Conservation (phyloP, 2,113 vertebrate species). For the Lampris incognitus region DNA sequence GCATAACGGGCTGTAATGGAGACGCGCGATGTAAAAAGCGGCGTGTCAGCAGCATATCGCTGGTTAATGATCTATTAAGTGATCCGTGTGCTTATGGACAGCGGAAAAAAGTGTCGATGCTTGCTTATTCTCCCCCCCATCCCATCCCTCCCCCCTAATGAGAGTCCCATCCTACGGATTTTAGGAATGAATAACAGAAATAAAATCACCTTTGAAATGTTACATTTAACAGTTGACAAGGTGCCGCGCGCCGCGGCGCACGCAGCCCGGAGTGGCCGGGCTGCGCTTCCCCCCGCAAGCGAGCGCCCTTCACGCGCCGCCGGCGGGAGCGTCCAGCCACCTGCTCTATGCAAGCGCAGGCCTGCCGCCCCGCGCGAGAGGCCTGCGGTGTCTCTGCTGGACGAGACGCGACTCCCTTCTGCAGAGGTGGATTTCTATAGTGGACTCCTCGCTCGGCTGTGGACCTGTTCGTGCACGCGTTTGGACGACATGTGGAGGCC, state of each 20-base stretch:
- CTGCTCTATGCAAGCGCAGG: too few species aligned
- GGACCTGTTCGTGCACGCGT: conserved; percentile 42
- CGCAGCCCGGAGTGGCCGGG: conserved; percentile 69
- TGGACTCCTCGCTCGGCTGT: conserved; percentile 17
- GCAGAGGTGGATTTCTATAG: conserved; percentile 57
- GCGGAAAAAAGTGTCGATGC: conserved; percentile 90
- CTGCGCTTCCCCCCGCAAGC: conserved; percentile 62
- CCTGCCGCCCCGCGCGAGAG: conserved; percentile 60
- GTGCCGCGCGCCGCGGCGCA: too few species aligned
- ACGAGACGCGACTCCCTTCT: conserved; percentile 29
- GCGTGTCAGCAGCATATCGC: conserved; percentile 86
- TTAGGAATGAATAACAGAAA: conserved; percentile 88
- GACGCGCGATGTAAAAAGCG: conserved; percentile 82
- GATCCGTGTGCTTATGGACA: conserved; percentile 86
- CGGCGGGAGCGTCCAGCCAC: too few species aligned
- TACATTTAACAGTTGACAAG: conserved; percentile 80
- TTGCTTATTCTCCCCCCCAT: conserved; percentile 87
- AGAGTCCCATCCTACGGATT: conserved; percentile 88
- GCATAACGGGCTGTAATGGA: conserved; percentile 83
- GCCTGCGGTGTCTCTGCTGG: conserved; percentile 47
- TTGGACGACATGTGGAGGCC: conserved; percentile 36
- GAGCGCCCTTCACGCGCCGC: too few species aligned
- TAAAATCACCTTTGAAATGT: conserved; percentile 84
- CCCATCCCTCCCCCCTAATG: conserved; percentile 84
- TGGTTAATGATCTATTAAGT: conserved; percentile 94